Conservation (phyloP, 2,888 invertebrate species). For the Ceriagrion tenellum region DNA sequence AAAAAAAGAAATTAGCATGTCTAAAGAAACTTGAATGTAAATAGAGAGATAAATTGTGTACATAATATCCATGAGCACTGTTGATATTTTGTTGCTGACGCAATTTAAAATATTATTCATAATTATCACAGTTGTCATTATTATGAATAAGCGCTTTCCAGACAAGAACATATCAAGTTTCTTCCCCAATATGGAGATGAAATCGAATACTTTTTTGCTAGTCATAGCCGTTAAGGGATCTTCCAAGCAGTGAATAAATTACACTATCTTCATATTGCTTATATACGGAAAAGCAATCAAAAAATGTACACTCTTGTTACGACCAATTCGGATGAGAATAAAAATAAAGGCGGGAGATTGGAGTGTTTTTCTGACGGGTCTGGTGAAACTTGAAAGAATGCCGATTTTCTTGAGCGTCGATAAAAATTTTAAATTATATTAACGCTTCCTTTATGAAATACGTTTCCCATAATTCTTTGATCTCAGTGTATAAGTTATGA, state of each 20-base stretch:
- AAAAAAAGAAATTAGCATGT: constrained; percentile 44
- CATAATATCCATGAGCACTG: constrained; percentile 63
- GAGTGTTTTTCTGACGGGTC: constrained; percentile 40
- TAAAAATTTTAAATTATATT: constrained; percentile 33
- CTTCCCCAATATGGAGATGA: constrained; percentile 58
- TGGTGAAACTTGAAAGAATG: constrained; percentile 33
- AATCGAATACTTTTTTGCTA: constrained; percentile 67
- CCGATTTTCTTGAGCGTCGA: constrained; percentile 37
- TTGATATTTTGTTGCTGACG: constrained; percentile 63
- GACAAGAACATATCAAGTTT: constrained; percentile 66
- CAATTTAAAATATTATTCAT: constrained; percentile 63
- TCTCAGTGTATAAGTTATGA: constrained; percentile 46
- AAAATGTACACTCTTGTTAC: constrained; percentile 46
- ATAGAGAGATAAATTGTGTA: constrained; percentile 46
- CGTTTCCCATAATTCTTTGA: constrained; percentile 38
- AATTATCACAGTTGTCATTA: constrained; percentile 64
- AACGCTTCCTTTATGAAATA: constrained; percentile 49
- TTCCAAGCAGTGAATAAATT: constrained; percentile 62
- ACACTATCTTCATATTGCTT: constrained; percentile 64
- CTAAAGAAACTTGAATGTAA: constrained; percentile 54
- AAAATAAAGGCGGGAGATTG: neutral
- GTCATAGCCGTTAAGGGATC: constrained; percentile 63
- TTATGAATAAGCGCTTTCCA: constrained; percentile 67
- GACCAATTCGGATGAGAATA: constrained; percentile 35
- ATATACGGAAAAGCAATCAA: constrained; percentile 52